A percentile compares a stretch with the other conserved stretches of the same genome.
phyloP scores from a whole-genome alignment of 2,797 vertebrate species.

The Peromyscus melanophrys region DNA sequence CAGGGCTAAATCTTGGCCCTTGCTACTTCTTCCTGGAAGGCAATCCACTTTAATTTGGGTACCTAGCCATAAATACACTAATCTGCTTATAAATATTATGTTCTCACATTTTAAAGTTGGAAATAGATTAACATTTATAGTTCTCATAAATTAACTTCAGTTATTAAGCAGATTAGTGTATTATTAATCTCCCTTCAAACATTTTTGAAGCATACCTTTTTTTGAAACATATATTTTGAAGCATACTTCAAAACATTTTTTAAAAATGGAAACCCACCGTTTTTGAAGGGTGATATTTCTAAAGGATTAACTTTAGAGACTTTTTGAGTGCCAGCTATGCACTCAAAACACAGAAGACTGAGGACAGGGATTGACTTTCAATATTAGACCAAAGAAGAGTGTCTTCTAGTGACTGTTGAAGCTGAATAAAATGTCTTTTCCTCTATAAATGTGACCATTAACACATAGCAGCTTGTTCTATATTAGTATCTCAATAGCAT shows the following conservation, averaged over 20 bases:
- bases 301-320: slow-evolving; percentile 64
- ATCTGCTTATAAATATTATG: slow-evolving; percentile 20
- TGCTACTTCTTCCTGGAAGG: slow-evolving; percentile 67
- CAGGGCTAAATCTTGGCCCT: slow-evolving; percentile 37
- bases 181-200: slow-evolving; percentile 73
- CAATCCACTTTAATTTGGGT: slow-evolving; percentile 79
- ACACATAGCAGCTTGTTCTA: slow-evolving; percentile 28
- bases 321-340: not conserved
- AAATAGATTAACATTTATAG: slow-evolving; percentile 82
- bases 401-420: not conserved
- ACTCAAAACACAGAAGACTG: not conserved
- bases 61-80: slow-evolving; percentile 77
- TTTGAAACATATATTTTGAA: not conserved
- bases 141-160: slow-evolving; percentile 81
- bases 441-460: slow-evolving; percentile 32
- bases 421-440: not conserved
- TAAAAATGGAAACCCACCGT: slow-evolving; percentile 55
- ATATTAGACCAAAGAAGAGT: slow-evolving; percentile 27
- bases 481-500: not conserved
- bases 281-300: slow-evolving; percentile 72
- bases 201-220: not conserved
- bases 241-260: not conserved
- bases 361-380: slow-evolving; percentile 37
- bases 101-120: slow-evolving; percentile 79
- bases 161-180: slow-evolving; percentile 81